phyloP scores from a whole-genome alignment of 1,140 invertebrate genomes.

The Lasioglossum baleicum region DNA sequence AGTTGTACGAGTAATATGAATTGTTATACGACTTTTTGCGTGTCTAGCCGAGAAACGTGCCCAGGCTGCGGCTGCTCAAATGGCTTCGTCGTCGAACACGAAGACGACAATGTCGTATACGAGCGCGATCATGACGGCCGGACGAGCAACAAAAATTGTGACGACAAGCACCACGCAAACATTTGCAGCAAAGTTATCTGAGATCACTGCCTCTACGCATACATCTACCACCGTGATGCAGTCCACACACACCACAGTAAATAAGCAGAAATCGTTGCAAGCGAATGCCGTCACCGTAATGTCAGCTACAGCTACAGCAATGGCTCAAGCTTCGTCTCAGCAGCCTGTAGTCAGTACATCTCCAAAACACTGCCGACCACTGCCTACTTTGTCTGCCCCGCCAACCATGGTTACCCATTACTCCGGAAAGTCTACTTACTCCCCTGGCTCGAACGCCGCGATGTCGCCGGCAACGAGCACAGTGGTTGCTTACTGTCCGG shows the following conservation, averaged over 20 bases:
- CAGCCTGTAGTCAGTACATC: slow-evolving; percentile 74
- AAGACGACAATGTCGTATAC: slow-evolving; percentile 84
- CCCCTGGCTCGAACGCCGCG: slow-evolving; percentile 56
- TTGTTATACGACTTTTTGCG: neutral
- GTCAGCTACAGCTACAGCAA: slow-evolving; percentile 64
- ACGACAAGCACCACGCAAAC: slow-evolving; percentile 80
- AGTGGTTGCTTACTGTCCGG: slow-evolving; percentile 55
- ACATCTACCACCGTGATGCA: slow-evolving; percentile 67
- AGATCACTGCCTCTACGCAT: slow-evolving; percentile 76
- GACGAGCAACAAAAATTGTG: slow-evolving; percentile 77
- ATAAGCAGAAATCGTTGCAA: slow-evolving; percentile 64
- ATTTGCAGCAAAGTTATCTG: slow-evolving; percentile 83
- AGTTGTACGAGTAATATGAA: too few species aligned
- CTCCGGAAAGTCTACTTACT: slow-evolving; percentile 74
- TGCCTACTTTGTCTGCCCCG: slow-evolving; percentile 79
- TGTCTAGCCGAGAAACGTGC: slow-evolving; percentile 76
- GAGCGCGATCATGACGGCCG: slow-evolving; percentile 82
- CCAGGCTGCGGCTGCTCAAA: slow-evolving; percentile 73
- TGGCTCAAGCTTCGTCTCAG: slow-evolving; percentile 66
- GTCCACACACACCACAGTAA: slow-evolving; percentile 64
- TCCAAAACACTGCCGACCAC: slow-evolving; percentile 80
- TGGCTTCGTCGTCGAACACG: slow-evolving; percentile 79
- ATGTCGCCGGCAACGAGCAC: slow-evolving; percentile 53
- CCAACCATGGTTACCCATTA: slow-evolving; percentile 73
- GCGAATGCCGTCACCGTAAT: slow-evolving; percentile 60